A percentile compares a stretch with the other conserved stretches of the same genome.
Conservation (phyloP, 2,113 vertebrate genomes). For the Corapipo altera region DNA sequence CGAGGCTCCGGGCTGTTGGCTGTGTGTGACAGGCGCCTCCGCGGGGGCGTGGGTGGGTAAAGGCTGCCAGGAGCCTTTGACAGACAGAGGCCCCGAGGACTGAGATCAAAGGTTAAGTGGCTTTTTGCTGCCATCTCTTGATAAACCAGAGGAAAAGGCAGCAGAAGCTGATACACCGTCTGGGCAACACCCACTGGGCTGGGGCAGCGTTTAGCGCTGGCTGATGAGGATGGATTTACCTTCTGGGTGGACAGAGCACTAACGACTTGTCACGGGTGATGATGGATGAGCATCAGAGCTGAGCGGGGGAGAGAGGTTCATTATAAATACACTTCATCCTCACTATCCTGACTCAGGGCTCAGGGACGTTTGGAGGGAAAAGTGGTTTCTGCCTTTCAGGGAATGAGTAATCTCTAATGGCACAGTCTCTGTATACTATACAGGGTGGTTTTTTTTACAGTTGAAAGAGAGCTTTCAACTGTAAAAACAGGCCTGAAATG, state of each 20-base stretch:
- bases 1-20: background rate
- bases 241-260: background rate
- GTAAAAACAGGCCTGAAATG: background rate
- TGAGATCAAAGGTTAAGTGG: constrained; percentile 65
- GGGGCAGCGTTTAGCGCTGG: fast-evolving
- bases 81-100: background rate
- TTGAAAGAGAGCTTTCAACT: background rate
- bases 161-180: background rate
- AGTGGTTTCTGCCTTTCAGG: background rate
- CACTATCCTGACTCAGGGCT: background rate
- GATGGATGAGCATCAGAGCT: background rate
- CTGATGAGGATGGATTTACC: background rate
- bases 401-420: background rate
- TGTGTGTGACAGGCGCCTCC: fast-evolving
- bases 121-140: constrained; percentile 68
- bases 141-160: constrained; percentile 36
- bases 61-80: background rate
- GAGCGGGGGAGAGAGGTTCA: background rate
- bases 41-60: background rate
- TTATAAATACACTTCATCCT: background rate
- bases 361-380: background rate
- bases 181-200: background rate
- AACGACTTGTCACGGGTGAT: background rate
- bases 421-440: background rate
- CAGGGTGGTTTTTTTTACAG: background rate